Base-by-base conservation (phyloP, 2,888 invertebrate genomes). In the Aporophyla lueneburgensis region DNA sequence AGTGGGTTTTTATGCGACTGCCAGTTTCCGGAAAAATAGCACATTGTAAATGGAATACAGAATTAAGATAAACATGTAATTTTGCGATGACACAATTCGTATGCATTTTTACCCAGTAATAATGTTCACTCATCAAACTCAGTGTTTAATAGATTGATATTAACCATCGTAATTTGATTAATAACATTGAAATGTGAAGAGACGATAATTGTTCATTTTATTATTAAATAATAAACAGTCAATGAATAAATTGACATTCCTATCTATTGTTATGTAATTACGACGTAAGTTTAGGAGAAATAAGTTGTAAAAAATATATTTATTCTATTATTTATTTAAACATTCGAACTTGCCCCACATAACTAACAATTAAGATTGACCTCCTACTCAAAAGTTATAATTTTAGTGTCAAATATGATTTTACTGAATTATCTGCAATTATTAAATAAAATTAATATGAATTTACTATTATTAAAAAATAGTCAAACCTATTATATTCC, bases 221-320 rank as follows among this genome's bases (percentile, higher is more conserved):
- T 46, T 12, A 68, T 61, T n/a, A n/a, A 49, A 56, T n/a, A 46
- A n/a, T 40, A 63, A 58, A 14, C 16, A 21, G n/a, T 19, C 7
- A 62, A 70, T 68, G 33, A 24, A 71, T 40, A 12, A 59, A 63
- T 71, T 33, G 56, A 33, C n/a, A 67, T 80, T 83, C 4, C 27
- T 53, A 9, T 6, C 5, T 58, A 33, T 65, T 63, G 1, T 68
- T 78, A 54, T 54, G 43, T 69, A 71, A 83, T 69, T 72, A 69
- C 24, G 0, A 9, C 14, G 27, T 33, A 27, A 72, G 59, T n/a
- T 78, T 1, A 19, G 0, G 10, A 7, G 6, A 51, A 56, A 14
- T 24, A 40, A 51, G 54, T 71, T 72, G 4, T 5, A 1, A 10
- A 9, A 53, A n/a, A n/a, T n/a, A 27, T 21, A n/a, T 61, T 10